Base-by-base conservation (phyloP, 2,797 vertebrate genomes). In the Xerus rutilus region DNA sequence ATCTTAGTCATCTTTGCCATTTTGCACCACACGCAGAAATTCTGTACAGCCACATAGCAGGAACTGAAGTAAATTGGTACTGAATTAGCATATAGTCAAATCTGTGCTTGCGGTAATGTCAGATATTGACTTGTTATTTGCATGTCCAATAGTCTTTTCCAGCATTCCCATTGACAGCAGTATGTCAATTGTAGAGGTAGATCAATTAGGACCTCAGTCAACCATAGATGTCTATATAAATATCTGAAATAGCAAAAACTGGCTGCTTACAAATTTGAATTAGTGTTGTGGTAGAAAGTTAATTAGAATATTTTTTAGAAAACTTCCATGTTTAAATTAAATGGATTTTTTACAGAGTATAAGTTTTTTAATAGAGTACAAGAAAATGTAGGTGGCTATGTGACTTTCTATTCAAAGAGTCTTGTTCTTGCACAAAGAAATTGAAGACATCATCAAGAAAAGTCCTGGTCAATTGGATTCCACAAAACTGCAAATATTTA, bases 81-180 rank as follows among this genome's bases (percentile, higher is more conserved):
- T 76, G 88, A 94, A 83, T 91, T 83, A 79, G 35, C 88, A 96
- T 39, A 72, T 54, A 84, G 79, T 93, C 78, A 81, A 86, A 86
- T 87, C 39, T 20, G 65, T 77, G 35, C 11, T 47, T 74, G 15
- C 69, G 47, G 10, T 39, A 32, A 73, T 89, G 94, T 94, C 82
- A 93, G 52, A 72, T 92, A 97, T 91, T 79, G 95, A 84, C 79
- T 43, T 28, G 32, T 45, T 86, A 93, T 96, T 96, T 97, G 67
- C 93, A 97, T 96, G 62, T 57, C 84, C 95, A 82, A 70, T 97
- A 62, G 39, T 86, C 78, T 72, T 67, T 25, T 25, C 39, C 3
- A 2, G n/a, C 23, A 62, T 87, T 74, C 47, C 52, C 84, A 85
- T 43, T 90, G 94, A 96, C 84, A 82, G 47, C 28, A 43, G 30